Percentiles rank a stretch among this genome's conserved stretches.
Conservation (phyloP, 1,140 invertebrate genomes). For the Dysdera silvatica region DNA sequence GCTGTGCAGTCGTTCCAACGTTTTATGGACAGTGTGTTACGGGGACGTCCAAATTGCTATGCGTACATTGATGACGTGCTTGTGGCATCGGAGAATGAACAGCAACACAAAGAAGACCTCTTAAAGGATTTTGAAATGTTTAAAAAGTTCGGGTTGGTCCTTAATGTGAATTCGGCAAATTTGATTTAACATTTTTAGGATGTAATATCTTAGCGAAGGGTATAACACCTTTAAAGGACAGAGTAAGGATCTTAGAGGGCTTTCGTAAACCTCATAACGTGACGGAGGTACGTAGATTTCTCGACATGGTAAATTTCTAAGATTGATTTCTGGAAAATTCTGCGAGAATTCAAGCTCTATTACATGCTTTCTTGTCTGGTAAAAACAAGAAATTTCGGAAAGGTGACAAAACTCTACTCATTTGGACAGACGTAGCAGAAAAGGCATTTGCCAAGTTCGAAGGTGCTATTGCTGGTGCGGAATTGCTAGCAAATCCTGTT, state of each 20-base stretch:
- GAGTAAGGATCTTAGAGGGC: background rate
- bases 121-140: conserved; percentile 39
- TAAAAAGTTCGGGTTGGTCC: conserved; percentile 32
- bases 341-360: background rate
- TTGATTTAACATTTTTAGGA: conserved; percentile 18
- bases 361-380: background rate
- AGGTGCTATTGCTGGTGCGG: conserved; percentile 31
- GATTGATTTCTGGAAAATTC: conserved; percentile 1
- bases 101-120: conserved; percentile 42
- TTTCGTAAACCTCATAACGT: conserved; percentile 37
- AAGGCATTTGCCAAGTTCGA: conserved; percentile 43
- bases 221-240: conserved; percentile 9
- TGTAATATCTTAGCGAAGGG: conserved; percentile 2
- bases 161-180: conserved; percentile 28
- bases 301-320: conserved; percentile 45
- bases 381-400: background rate
- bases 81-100: conserved; percentile 39
- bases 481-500: conserved; percentile 17
- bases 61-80: conserved; percentile 38
- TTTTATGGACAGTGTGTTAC: conserved; percentile 15
- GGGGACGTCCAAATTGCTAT: background rate
- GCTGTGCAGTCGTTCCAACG: conserved; percentile 22
- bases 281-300: conserved; percentile 37
- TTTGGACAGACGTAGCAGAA: conserved; percentile 28
- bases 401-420: background rate